Percentiles rank a stretch among this genome's conserved stretches.
Conservation (phyloP, 2,113 vertebrate species). For the Etia nguti region DNA sequence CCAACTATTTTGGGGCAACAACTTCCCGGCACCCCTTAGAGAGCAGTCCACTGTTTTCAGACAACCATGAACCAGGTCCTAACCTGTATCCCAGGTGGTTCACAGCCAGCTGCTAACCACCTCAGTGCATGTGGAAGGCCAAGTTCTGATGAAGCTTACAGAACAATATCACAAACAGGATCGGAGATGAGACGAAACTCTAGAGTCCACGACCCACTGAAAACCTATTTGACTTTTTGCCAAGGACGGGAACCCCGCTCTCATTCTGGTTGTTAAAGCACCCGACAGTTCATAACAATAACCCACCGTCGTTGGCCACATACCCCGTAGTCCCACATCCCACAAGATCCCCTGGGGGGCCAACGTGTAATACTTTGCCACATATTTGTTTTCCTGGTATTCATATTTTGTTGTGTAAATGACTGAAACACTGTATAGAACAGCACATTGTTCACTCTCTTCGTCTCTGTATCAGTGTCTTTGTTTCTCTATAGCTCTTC, state of each 20-base stretch:
- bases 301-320: not conserved
- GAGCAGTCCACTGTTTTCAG: too few species aligned
- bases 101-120: not conserved
- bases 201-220: not conserved
- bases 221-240: not conserved
- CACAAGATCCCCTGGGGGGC: not conserved
- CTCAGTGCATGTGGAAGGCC: accelerated
- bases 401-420: not conserved
- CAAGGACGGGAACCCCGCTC: not conserved
- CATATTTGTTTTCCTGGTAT: not conserved
- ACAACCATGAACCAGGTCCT: too few species aligned
- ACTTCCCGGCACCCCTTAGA: too few species aligned
- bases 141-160: not conserved
- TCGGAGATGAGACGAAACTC: accelerated
- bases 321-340: accelerated
- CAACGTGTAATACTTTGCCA: not conserved
- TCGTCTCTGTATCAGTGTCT: not conserved
- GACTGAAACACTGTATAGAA: not conserved
- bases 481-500: not conserved
- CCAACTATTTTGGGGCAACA: not conserved
- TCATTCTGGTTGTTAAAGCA: not conserved
- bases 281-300: not conserved
- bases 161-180: not conserved
- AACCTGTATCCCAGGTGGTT: not conserved
- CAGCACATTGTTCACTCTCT: not conserved